Percentiles rank a stretch among this genome's conserved stretches.
Evolutionary conservation across 2,888 invertebrate genomes (phyloP).

Genomic region (Cerceris rybyensis): DNA sequence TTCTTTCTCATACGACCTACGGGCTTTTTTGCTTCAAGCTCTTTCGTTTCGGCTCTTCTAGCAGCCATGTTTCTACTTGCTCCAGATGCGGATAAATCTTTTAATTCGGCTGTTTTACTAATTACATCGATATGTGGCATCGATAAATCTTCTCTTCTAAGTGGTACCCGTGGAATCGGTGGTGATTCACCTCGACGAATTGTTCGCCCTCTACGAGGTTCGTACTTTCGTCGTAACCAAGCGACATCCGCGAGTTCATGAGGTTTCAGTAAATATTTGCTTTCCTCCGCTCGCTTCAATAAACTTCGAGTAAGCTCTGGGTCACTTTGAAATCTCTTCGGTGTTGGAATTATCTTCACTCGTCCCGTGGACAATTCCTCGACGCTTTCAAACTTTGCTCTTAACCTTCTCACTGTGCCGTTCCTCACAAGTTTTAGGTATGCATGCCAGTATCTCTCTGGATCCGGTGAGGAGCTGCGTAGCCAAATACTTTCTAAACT

Average conservation of each 20-base stretch:
- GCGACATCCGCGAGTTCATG: slow-evolving; percentile 85
- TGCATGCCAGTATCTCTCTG: slow-evolving; percentile 87
- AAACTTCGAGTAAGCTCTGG: slow-evolving; percentile 88
- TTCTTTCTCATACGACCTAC: slow-evolving; percentile 88
- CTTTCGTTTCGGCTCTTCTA: slow-evolving; percentile 76
- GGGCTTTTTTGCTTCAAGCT: slow-evolving; percentile 82
- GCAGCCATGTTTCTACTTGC: slow-evolving; percentile 65
- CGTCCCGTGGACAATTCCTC: slow-evolving; percentile 81
- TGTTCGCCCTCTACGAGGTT: slow-evolving; percentile 82
- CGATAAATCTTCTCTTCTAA: slow-evolving; percentile 87
- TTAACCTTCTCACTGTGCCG: slow-evolving; percentile 91
- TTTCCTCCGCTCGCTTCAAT: slow-evolving; percentile 83
- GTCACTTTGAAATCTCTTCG: slow-evolving; percentile 88
- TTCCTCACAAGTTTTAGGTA: slow-evolving; percentile 88
- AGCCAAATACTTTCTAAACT: slow-evolving; percentile 88
- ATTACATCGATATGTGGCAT: slow-evolving; percentile 96
- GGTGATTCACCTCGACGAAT: slow-evolving; percentile 84
- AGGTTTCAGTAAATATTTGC: slow-evolving; percentile 77
- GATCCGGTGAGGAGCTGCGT: slow-evolving; percentile 89
- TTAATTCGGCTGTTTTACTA: slow-evolving; percentile 90
- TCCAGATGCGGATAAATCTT: slow-evolving; percentile 61
- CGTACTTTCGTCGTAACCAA: slow-evolving; percentile 85
- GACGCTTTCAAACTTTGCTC: slow-evolving; percentile 89
- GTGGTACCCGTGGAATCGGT: slow-evolving; percentile 85
- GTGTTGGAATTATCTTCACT: slow-evolving; percentile 73